Evolutionary conservation across 2,113 vertebrate species (phyloP).

Genomic region (Abramis brama): DNA sequence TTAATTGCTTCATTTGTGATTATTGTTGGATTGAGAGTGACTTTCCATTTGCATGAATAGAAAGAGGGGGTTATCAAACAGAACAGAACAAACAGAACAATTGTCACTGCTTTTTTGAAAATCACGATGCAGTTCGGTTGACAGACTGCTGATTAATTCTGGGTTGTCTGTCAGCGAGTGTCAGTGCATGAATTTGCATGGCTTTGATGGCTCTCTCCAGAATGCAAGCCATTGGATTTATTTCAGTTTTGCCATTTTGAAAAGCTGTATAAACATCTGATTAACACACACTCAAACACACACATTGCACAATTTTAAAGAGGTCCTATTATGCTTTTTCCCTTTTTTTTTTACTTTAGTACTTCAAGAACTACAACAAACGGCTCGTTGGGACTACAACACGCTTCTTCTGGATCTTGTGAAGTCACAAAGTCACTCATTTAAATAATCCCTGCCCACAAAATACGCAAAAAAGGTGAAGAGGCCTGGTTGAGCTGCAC

Average conservation of each 20-base stretch:
- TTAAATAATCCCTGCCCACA: too few species aligned
- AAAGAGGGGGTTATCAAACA: slow-evolving; percentile 33
- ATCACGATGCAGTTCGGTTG: not conserved
- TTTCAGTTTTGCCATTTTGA: slow-evolving; percentile 10
- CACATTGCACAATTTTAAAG: not conserved
- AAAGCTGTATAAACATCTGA: not conserved
- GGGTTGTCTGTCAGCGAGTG: slow-evolving; percentile 14
- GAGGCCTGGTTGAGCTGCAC: too few species aligned
- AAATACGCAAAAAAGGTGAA: too few species aligned
- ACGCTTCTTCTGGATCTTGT: too few species aligned
- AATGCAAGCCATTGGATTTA: not conserved
- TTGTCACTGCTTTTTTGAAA: slow-evolving; percentile 10
- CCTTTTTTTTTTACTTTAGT: too few species aligned
- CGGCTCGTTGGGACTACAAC: too few species aligned
- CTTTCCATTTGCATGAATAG: slow-evolving; percentile 39
- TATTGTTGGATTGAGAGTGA: slow-evolving; percentile 51
- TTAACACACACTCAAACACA: not conserved
- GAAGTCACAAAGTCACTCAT: too few species aligned
- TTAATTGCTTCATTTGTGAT: slow-evolving; percentile 66
- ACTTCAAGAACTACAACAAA: too few species aligned
- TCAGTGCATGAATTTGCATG: slow-evolving; percentile 7
- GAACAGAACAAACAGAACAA: slow-evolving; percentile 3
- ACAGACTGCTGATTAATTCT: slow-evolving; percentile 28
- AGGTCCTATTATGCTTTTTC: too few species aligned
- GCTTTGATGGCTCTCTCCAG: slow-evolving; percentile 7